Evolutionary conservation across 2,797 vertebrate genomes (phyloP).

Genomic region (Bradypus variegatus): DNA sequence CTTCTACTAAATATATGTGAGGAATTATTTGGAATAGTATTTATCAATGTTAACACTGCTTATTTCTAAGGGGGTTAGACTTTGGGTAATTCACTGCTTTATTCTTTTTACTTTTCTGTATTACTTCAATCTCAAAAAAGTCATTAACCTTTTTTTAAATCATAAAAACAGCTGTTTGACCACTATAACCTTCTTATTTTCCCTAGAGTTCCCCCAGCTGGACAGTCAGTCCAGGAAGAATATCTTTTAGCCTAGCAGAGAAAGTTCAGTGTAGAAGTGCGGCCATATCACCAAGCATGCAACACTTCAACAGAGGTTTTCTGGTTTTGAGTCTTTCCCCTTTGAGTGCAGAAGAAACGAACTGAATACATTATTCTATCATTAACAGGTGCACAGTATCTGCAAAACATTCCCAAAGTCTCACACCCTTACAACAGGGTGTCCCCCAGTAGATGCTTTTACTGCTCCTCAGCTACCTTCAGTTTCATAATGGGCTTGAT

Average conservation of each 20-base stretch:
- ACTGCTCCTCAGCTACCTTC: constrained; percentile 98
- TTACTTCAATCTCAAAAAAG: constrained; percentile 26
- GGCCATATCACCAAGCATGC: not conserved
- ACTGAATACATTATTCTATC: not conserved
- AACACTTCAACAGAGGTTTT: constrained; percentile 24
- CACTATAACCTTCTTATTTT: constrained; percentile 5
- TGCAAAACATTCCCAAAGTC: constrained; percentile 33
- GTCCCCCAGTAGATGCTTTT: constrained; percentile 93
- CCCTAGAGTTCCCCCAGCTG: not conserved
- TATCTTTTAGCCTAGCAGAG: not conserved
- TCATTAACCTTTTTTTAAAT: not conserved
- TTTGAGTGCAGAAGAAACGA: not conserved
- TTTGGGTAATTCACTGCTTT: constrained; percentile 7
- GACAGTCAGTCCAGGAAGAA: not conserved
- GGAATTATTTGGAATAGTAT: not conserved
- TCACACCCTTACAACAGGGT: constrained; percentile 96
- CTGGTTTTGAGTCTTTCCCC: constrained; percentile 5
- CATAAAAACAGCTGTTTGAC: constrained; percentile 34
- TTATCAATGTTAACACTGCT: constrained; percentile 9
- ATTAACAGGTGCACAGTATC: not conserved
- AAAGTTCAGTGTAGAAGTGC: not conserved
- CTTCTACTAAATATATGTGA: not conserved
- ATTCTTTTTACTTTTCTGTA: constrained; percentile 8
- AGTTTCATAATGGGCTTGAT: constrained; percentile 99
- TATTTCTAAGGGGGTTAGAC: constrained; percentile 13